Base-by-base conservation (phyloP, 2,797 vertebrate genomes). In the Yasuhikotakia modesta region DNA sequence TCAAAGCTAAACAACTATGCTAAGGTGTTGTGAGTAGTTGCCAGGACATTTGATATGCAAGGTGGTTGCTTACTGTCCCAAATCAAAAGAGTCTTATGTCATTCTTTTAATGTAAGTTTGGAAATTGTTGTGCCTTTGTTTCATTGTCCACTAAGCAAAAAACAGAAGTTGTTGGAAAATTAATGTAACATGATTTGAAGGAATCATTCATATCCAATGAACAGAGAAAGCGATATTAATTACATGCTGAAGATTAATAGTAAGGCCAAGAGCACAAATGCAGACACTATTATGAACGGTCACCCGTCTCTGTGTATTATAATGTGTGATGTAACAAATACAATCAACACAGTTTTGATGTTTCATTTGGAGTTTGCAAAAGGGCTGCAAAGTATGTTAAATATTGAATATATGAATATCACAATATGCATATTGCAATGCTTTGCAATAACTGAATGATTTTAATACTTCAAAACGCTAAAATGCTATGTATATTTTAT, bases 341-440 rank as follows among this genome's bases (percentile, higher is more conserved):
- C 27, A 27, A 27, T n/a, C n/a, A n/a, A n/a, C n/a, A n/a, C n/a
- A n/a, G n/a, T 43, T 22, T 73, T 73, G 16, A 55, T 35, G 21
- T n/a, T 70, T 39, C 5, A 35, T 35, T 12, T 4, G 17, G 43
- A 55, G 19, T 13, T 5, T 2, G 4, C n/a, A n/a, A n/a, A n/a
- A n/a, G n/a, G n/a, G n/a, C n/a, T n/a, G n/a, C n/a, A 35, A 35
- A 35, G 8, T 35, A 35, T 32, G 5, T 32, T 32, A 35, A 2
- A 35, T 35, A 35, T 35, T 35, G n/a, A n/a, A n/a, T n/a, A 27
- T 27, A 27, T 27, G 35, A 8, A 39, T 8, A 39, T 39, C 7
- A 1, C 35, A 39, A 39, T 39, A 39, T 39, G 35, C 35, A 39
- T 39, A 10, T 39, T 8, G 35, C 35, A 39, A 39, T 39, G 35